These are phyloP conservation scores for Coleophora deauratella DNA, from an alignment of 2,888 invertebrate species.

Conservation along the genomic window DNA sequence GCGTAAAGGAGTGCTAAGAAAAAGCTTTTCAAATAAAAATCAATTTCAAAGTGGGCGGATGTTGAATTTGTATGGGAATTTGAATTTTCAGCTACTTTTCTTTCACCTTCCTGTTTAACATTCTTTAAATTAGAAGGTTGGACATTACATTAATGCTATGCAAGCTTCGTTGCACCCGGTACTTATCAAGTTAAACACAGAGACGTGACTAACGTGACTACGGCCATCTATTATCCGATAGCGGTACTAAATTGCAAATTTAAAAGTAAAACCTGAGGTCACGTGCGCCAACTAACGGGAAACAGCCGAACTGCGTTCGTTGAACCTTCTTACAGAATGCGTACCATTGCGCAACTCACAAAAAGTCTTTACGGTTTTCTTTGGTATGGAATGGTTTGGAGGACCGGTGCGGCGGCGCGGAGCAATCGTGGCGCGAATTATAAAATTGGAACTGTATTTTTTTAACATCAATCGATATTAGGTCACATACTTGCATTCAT, in stretches of 20 bases:
- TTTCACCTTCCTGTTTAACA: too few relatives aligned
- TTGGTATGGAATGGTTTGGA: not conserved
- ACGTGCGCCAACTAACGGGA: conserved; percentile 64
- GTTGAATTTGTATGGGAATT: not conserved
- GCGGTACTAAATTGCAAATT: conserved; percentile 59
- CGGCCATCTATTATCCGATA: conserved; percentile 53
- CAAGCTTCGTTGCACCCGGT: not conserved
- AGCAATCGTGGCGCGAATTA: conserved; percentile 51
- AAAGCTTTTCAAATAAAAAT: too few relatives aligned
- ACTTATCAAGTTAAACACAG: conserved; percentile 5
- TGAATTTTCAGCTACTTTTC: conserved; percentile 31
- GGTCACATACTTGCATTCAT: not conserved
- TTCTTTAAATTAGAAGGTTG: too few relatives aligned
- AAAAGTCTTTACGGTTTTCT: conserved; percentile 22
- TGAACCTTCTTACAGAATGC: conserved; percentile 34
- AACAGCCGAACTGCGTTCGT: conserved; percentile 57
- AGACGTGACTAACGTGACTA: conserved; percentile 25
- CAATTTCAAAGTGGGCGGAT: too few relatives aligned
- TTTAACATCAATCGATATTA: conserved; percentile 3
- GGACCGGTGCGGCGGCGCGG: conserved; percentile 5
- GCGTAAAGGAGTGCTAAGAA: too few relatives aligned
- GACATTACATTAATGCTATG: not conserved
- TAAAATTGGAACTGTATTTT: conserved; percentile 46
- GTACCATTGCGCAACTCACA: conserved; percentile 38
- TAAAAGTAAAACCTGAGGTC: conserved; percentile 63